Conservation (phyloP, 2,888 invertebrate species). For the Drosophila peninsularis region DNA sequence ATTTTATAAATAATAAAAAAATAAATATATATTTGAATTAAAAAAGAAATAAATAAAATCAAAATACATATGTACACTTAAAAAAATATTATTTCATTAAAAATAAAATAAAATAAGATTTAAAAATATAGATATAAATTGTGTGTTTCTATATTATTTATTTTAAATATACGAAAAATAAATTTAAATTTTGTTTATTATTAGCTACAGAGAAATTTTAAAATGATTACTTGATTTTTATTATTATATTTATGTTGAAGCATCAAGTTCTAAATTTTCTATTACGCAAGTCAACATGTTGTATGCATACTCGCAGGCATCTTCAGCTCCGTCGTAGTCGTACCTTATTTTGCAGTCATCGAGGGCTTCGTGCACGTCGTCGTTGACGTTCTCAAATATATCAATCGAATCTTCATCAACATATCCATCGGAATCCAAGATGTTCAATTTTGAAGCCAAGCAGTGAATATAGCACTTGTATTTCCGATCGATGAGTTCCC, state of each 20-base stretch:
- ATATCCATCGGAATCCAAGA: slow-evolving; percentile 36
- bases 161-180: no score
- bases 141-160: no score
- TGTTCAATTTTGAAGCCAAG: slow-evolving; percentile 11
- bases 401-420: no score
- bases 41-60: no score
- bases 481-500: slow-evolving; percentile 29
- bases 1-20: no score
- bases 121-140: no score
- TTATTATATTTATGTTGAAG: no score
- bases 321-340: not conserved
- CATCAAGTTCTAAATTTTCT: not conserved
- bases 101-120: no score
- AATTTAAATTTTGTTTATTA: not conserved
- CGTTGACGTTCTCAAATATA: not conserved
- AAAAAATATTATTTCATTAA: no score
- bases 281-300: not conserved
- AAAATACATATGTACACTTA: no score
- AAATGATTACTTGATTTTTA: no score
- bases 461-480: slow-evolving; percentile 50
- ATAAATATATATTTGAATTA: no score
- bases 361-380: slow-evolving; percentile 4
- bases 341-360: slow-evolving; percentile 13
- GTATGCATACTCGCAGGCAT: slow-evolving; percentile 14
- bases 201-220: not conserved